Conservation (phyloP, 1,140 invertebrate species). For the Trichoplusia ni region DNA sequence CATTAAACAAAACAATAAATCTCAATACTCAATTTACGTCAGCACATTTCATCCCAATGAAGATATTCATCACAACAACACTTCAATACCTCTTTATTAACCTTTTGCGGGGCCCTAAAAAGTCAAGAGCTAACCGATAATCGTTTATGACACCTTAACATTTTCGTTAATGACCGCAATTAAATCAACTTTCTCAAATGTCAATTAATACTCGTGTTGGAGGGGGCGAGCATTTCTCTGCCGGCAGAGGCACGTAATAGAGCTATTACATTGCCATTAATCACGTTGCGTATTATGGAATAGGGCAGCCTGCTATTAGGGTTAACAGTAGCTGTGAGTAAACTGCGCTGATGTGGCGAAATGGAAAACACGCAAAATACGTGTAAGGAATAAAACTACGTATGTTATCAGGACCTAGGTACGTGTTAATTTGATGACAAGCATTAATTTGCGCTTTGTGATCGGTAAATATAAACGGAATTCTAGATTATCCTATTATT, state of each 20-base stretch:
- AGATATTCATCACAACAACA: slow-evolving; percentile 17
- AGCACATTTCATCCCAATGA: not conserved
- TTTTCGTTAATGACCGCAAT: slow-evolving; percentile 20
- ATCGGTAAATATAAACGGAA: no score
- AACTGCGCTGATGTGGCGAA: no score
- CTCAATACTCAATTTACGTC: not conserved
- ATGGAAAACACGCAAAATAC: no score
- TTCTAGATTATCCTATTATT: no score
- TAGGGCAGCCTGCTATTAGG: slow-evolving; percentile 21
- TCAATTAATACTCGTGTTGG: slow-evolving; percentile 18
- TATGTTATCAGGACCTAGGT: no score
- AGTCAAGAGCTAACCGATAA: slow-evolving; percentile 3
- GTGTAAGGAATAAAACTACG: no score
- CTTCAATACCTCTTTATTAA: slow-evolving; percentile 14
- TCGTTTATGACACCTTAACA: slow-evolving; percentile 17
- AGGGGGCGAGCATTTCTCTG: slow-evolving; percentile 23
- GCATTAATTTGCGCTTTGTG: no score
- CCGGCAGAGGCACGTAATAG: slow-evolving; percentile 33
- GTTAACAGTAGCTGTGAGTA: not conserved
- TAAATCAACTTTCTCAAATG: slow-evolving; percentile 26
- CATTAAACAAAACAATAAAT: slow-evolving; percentile 19
- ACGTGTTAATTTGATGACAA: no score
- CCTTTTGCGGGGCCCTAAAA: slow-evolving; percentile 6
- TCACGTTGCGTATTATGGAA: slow-evolving; percentile 23
- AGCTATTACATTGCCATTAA: slow-evolving; percentile 38